These are phyloP conservation scores for Protomyctophum bolini DNA, from an alignment of 2,113 vertebrate genomes.

Conservation along the genomic window DNA sequence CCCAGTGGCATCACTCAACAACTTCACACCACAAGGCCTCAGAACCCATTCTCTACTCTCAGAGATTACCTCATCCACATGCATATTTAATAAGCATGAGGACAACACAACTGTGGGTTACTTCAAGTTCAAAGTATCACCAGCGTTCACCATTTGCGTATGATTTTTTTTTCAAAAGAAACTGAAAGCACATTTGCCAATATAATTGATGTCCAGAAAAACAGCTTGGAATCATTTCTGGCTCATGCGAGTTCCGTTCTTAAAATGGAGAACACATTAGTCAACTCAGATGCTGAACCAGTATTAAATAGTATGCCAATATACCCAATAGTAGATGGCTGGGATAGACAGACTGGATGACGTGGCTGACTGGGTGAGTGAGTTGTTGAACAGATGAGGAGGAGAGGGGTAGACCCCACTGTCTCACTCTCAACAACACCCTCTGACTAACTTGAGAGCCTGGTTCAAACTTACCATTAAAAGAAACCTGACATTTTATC, in stretches of 20 bases:
- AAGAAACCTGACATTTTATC: constrained; percentile 19
- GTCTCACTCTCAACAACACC: constrained; percentile 17
- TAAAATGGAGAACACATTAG: too few species aligned
- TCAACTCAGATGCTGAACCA: too few species aligned
- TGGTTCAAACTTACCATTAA: constrained; percentile 54
- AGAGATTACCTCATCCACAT: constrained; percentile 36
- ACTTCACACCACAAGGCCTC: constrained; percentile 10
- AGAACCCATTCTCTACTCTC: constrained; percentile 1
- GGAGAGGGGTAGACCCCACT: constrained; percentile 21
- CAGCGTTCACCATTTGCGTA: neutral
- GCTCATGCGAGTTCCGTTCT: neutral
- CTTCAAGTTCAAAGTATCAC: neutral
- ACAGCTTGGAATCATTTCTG: neutral
- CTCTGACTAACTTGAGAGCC: constrained; percentile 20
- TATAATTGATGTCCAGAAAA: neutral
- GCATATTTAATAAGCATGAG: constrained; percentile 21
- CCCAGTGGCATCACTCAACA: neutral
- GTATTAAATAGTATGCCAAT: neutral
- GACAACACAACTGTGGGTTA: neutral
- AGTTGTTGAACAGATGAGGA: constrained; percentile 39
- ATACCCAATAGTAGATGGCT: neutral
- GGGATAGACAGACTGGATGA: neutral
- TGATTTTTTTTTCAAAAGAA: neutral
- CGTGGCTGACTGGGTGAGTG: neutral
- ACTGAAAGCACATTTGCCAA: neutral